Conservation (phyloP, 2,797 vertebrate species). For the Coluber constrictor region DNA sequence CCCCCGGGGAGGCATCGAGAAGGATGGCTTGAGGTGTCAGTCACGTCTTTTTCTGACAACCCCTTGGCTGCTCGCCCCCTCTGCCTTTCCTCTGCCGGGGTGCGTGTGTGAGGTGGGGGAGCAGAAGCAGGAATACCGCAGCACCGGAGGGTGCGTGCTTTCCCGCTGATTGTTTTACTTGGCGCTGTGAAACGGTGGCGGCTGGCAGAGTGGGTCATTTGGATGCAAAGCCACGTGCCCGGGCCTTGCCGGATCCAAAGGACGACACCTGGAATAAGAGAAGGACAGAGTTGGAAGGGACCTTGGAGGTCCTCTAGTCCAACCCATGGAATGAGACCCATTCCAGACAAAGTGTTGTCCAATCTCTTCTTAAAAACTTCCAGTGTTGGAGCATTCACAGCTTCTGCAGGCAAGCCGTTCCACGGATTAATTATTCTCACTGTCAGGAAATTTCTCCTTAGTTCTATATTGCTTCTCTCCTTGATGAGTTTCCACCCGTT, state of each 20-base stretch:
- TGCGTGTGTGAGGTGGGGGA: fast-evolving
- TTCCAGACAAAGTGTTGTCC: too few species aligned
- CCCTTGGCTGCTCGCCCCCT: background rate
- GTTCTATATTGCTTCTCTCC: too few species aligned
- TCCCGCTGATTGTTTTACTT: background rate
- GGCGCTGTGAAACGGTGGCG: background rate
- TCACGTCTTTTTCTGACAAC: background rate
- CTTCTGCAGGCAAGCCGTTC: too few species aligned
- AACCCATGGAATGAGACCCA: background rate
- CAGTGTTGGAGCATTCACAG: fast-evolving
- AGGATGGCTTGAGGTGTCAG: background rate
- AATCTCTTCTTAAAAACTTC: background rate
- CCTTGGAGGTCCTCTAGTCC: background rate
- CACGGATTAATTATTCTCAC: too few species aligned
- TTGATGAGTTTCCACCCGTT: too few species aligned
- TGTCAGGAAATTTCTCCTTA: too few species aligned
- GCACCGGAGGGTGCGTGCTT: background rate
- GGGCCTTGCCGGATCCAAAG: background rate
- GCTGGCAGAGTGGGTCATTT: background rate
- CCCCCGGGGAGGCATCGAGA: background rate
- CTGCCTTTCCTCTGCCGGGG: background rate
- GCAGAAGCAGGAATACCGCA: too few species aligned
- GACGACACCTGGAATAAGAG: background rate
- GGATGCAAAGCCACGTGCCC: background rate
- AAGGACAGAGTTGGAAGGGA: too few species aligned